Evolutionary conservation across 1,140 invertebrate genomes (phyloP).

Genomic region (Myzus persicae): DNA sequence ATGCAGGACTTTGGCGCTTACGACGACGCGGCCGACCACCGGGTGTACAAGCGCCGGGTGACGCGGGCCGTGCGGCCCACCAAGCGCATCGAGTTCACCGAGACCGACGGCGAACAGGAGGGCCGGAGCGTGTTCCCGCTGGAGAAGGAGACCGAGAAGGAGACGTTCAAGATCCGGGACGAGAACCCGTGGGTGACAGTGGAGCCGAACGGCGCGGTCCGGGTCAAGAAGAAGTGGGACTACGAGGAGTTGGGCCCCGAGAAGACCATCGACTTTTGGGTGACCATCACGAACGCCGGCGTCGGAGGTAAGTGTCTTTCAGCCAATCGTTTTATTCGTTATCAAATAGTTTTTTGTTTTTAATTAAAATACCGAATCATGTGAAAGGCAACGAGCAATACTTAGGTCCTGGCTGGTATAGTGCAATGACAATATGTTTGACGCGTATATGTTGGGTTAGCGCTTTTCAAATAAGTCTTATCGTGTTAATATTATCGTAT

Average conservation of each 20-base stretch:
- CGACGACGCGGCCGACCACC: slow-evolving; percentile 70
- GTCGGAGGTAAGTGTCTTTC: slow-evolving; percentile 75
- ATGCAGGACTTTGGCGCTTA: slow-evolving; percentile 67
- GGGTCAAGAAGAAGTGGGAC: slow-evolving; percentile 96
- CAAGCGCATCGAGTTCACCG: slow-evolving; percentile 90
- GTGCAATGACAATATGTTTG: no score
- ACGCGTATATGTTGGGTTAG: not conserved
- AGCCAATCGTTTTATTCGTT: not conserved
- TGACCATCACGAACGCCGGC: slow-evolving; percentile 88
- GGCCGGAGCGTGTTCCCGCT: slow-evolving; percentile 87
- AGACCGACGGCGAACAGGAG: slow-evolving; percentile 87
- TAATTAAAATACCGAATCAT: no score
- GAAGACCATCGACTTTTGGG: slow-evolving; percentile 96
- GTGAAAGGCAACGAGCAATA: no score
- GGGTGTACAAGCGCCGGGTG: slow-evolving; percentile 79
- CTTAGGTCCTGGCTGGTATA: no score
- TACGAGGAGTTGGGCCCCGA: slow-evolving; percentile 94
- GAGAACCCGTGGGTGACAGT: slow-evolving; percentile 94
- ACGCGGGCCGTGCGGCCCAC: slow-evolving; percentile 88
- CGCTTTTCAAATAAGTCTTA: no score
- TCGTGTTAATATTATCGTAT: no score
- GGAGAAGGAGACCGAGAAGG: slow-evolving; percentile 89
- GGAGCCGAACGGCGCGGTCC: slow-evolving; percentile 87
- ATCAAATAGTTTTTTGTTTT: no score
- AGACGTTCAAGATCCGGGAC: slow-evolving; percentile 91